Conservation (phyloP, 2,797 vertebrate species). For the Botia almorhae region DNA sequence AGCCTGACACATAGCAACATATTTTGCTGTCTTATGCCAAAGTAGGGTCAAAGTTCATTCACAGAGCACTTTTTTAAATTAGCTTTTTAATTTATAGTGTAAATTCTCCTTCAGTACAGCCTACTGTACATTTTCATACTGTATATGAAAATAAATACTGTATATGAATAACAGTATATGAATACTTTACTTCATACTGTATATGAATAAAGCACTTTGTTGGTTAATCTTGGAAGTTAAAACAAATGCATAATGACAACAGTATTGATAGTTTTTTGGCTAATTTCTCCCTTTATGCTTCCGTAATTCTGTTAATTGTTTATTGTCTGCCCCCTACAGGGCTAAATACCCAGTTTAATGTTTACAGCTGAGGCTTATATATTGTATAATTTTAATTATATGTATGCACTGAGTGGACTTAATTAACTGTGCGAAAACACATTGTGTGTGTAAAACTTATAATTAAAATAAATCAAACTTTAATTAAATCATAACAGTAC, state of each 20-base stretch:
- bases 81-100: constrained; percentile 46
- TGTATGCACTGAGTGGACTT: neutral
- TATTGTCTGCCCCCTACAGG: neutral
- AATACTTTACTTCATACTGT: too few species aligned
- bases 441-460: neutral
- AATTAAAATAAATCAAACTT: neutral
- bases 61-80: constrained; percentile 56
- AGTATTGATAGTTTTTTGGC: neutral
- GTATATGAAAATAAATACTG: too few species aligned
- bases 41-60: constrained; percentile 42
- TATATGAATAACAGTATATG: too few species aligned
- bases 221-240: neutral
- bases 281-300: neutral
- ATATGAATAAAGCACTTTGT: neutral
- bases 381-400: neutral
- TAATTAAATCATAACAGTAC: constrained; percentile 14
- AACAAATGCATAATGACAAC: neutral
- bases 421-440: neutral
- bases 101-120: constrained; percentile 7
- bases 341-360: neutral
- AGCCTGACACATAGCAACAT: constrained; percentile 56
- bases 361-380: neutral
- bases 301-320: constrained; percentile 19
- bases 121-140: constrained; percentile 22
- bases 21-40: constrained; percentile 35